Base-by-base conservation (phyloP, 2,797 vertebrate species). In the Halcyon chelicuti region DNA sequence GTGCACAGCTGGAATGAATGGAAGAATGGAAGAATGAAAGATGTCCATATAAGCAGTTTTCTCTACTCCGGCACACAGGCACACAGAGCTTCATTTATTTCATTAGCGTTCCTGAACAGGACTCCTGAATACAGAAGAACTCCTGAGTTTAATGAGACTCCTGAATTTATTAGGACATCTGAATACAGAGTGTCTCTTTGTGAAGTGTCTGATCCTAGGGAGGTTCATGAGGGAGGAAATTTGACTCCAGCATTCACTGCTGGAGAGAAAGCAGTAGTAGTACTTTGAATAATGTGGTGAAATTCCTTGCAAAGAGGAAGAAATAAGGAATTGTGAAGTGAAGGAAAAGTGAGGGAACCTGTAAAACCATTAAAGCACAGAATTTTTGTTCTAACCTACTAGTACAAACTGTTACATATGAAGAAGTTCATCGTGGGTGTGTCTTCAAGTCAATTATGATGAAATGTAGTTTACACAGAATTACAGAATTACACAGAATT, bases 21-120 rank as follows among this genome's bases (percentile, higher is more conserved):
- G 93, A 93, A 91, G 73, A 83, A 49, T 66, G 71, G 93, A 93
- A 91, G 57, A 94, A 93, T 77, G 37, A 91, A 90, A 84, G 54
- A 55, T 57, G 58, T 54, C 54, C 58, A 70, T 25, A 47, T 42
- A 90, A 86, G 55, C 55, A 72, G 6, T 51, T 93, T 35, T 22
- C 28, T 90, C 62, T 82, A 60, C 58, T 86, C 42, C 60, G 70
- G n/a, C n/a, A 76, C n/a, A 67, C 16, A 85, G 37, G 20, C 20
- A 83, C 44, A 86, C n/a, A 91, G 73, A 62, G 70, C 68, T 90
- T 70, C 47, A 63, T 90, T 97, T 79, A 76, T 92, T 93, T 76
- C 51, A 14, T 61, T 79, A 62, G 14, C 2, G 35, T 7, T 87
- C 15, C 54, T 74, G 15, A 90, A 60, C 52, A 86, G 31, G 52